Percentiles rank a stretch among this genome's conserved stretches.
Conservation (phyloP, 1,140 invertebrate species). For the Hylaeus anthracinus region DNA sequence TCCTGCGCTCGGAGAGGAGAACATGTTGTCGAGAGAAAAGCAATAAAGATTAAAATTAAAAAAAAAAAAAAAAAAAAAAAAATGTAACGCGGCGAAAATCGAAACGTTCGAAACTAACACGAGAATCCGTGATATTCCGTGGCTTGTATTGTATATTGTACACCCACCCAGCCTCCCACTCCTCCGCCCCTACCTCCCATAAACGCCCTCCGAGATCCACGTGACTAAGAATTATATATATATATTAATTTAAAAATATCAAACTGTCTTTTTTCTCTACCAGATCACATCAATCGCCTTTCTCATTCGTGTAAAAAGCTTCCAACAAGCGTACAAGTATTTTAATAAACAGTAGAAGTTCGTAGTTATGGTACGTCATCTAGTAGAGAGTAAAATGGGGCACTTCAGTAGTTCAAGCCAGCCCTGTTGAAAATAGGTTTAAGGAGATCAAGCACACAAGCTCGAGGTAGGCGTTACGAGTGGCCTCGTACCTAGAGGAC, state of each 20-base stretch:
- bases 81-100: conserved; percentile 50
- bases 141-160: conserved; percentile 81
- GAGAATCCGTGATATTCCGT: conserved; percentile 74
- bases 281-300: not conserved
- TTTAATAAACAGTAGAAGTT: no score
- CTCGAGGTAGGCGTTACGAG: no score
- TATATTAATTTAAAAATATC: conserved; percentile 80
- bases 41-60: conserved; percentile 5
- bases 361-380: no score
- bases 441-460: no score
- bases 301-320: no score
- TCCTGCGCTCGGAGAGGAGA: conserved; percentile 15
- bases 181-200: conserved; percentile 40
- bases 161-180: conserved; percentile 70
- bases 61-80: conserved; percentile 20
- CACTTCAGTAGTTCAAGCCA: no score
- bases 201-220: conserved; percentile 68
- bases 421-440: no score
- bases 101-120: conserved; percentile 48
- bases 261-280: conserved; percentile 58
- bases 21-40: conserved; percentile 38
- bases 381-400: no score
- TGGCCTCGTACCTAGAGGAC: no score
- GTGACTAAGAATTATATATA: conserved; percentile 79
- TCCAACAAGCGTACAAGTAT: no score